These are phyloP conservation scores for Oenanthe melanoleuca DNA, from an alignment of 2,113 vertebrate species.

Conservation along the genomic window DNA sequence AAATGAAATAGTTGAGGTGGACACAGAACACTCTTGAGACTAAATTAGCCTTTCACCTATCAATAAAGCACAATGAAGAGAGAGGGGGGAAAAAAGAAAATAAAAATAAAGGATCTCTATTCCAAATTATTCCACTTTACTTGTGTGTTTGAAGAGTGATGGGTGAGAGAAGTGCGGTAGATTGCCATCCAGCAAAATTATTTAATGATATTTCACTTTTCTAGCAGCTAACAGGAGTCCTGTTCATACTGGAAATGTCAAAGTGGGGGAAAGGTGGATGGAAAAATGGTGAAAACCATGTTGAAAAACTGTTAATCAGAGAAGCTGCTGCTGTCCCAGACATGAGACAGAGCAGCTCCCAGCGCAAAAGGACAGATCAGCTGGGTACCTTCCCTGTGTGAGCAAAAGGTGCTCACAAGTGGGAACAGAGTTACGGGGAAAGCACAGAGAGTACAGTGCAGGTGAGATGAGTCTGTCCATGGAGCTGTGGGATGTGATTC, in stretches of 20 bases:
- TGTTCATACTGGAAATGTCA: not conserved
- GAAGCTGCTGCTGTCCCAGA: not conserved
- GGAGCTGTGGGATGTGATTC: not conserved
- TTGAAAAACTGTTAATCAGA: not conserved
- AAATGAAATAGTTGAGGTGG: conserved; percentile 13
- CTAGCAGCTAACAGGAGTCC: not conserved
- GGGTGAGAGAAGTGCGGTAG: not conserved
- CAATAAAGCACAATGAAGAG: not conserved
- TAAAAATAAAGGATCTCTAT: not conserved
- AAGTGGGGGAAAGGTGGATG: not conserved
- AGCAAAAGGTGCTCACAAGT: not conserved
- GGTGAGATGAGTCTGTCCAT: not conserved
- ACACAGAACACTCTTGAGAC: not conserved
- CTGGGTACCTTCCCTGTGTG: not conserved
- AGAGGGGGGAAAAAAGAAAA: not conserved
- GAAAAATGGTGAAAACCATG: not conserved
- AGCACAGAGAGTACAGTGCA: not conserved
- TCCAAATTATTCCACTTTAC: not conserved
- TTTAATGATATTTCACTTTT: not conserved
- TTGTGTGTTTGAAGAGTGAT: not conserved
- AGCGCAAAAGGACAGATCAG: not conserved
- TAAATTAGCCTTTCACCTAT: conserved; percentile 31
- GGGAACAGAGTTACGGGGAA: accelerated
- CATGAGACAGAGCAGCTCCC: not conserved
- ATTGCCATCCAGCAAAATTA: not conserved